Evolutionary conservation across 37 sponge, comb jelly and placozoan species (phyloP).

Genomic region (Lycopodina hypogea): DNA sequence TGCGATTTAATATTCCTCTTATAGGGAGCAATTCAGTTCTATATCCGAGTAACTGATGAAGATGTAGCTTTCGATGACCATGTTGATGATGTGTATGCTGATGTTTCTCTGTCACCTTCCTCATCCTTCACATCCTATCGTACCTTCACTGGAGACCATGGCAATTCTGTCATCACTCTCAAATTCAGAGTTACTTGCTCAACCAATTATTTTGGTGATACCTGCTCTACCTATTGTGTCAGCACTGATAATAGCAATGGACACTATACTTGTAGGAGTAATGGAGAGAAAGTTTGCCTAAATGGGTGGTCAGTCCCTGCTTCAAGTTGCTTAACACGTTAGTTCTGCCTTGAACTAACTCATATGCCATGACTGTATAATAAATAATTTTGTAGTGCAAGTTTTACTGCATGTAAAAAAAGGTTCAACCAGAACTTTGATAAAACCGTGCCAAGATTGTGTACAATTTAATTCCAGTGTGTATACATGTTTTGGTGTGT

Average conservation of each 20-base stretch:
- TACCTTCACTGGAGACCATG: constrained; percentile 23
- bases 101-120: constrained; percentile 1
- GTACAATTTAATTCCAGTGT: no score
- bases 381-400: no score
- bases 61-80: constrained; percentile 31
- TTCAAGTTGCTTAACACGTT: constrained; percentile 42
- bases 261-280: constrained; percentile 49
- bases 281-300: constrained; percentile 45
- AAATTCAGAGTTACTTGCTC: constrained; percentile 20
- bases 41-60: constrained; percentile 18
- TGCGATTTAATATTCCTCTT: no score
- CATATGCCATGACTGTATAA: no score
- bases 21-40: constrained; percentile 49
- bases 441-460: no score
- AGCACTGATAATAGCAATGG: constrained; percentile 31
- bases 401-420: no score
- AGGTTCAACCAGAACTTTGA: no score
- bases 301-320: constrained; percentile 43
- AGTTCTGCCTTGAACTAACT: constrained; percentile 1
- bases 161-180: constrained; percentile 14
- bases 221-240: constrained; percentile 48
- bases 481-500: no score
- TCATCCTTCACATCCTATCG: constrained; percentile 4
- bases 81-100: constrained; percentile 41
- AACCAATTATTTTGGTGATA: constrained; percentile 34